Conservation (phyloP, 2,888 invertebrate genomes). For the Hydriomena furcata region DNA sequence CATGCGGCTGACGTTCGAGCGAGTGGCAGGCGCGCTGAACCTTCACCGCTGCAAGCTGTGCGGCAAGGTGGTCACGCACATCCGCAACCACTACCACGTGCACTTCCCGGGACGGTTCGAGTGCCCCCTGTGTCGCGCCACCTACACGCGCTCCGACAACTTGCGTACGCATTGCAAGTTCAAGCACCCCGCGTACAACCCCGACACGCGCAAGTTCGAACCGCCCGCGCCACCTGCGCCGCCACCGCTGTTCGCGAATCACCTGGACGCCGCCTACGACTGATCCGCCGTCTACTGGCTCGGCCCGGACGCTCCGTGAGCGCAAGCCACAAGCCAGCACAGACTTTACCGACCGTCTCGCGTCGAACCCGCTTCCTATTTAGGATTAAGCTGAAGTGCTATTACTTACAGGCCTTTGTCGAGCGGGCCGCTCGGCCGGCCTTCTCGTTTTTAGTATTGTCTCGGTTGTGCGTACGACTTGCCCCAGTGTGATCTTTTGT, state of each 20-base stretch:
- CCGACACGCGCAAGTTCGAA: conserved; percentile 94
- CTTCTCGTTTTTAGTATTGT: conserved; percentile 77
- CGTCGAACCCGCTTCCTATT: conserved; percentile 70
- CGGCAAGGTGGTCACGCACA: conserved; percentile 97
- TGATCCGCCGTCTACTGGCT: conserved; percentile 76
- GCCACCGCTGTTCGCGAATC: conserved; percentile 82
- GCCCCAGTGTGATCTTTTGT: conserved; percentile 77
- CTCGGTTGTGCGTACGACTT: conserved; percentile 82
- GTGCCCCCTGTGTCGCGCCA: conserved; percentile 95
- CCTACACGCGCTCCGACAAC: conserved; percentile 96
- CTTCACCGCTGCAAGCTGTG: conserved; percentile 97
- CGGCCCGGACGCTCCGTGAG: conserved; percentile 73
- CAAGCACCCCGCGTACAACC: conserved; percentile 94
- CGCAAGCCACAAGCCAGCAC: conserved; percentile 41
- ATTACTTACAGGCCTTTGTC: conserved; percentile 78
- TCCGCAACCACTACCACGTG: conserved; percentile 97
- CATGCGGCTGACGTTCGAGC: conserved; percentile 97
- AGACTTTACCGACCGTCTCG: conserved; percentile 60
- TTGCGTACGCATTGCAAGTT: conserved; percentile 96
- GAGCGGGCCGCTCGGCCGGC: conserved; percentile 38
- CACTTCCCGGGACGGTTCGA: conserved; percentile 96
- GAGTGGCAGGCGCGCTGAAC: conserved; percentile 95
- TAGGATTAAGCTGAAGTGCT: conserved; percentile 81
- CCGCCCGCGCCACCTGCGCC: conserved; percentile 83
- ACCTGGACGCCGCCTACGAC: conserved; percentile 71